Base-by-base conservation (phyloP, 2,797 vertebrate genomes). In the Graptemys geographica region DNA sequence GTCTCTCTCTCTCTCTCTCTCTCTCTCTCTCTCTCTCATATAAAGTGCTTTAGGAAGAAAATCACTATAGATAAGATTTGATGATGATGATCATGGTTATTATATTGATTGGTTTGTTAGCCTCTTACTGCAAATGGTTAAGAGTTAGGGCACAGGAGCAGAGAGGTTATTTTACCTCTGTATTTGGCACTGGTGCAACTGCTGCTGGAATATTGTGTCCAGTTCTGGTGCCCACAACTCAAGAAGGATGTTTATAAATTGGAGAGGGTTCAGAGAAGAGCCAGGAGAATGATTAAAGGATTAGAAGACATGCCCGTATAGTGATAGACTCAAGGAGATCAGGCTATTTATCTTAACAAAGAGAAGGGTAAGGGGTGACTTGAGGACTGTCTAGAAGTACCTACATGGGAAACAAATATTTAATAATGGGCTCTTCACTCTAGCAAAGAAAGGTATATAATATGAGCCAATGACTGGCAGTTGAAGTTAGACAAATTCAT, bases 61-160 rank as follows among this genome's bases (percentile, higher is more conserved):
- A 41, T 56, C 0, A 0, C 27, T 86, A 2, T 31, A 21, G 18
- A 86, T 0, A 57, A 57, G 16, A 1, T 4, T 59, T n/a, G 41
- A 86, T 81, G 52, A 82, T 91, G 74, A 33, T 25, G 13, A 62
- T 62, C 31, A 62, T 62, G 59, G 31, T 62, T 31, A 62, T 62
- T 62, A 33, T 12, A 8, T 62, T 62, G 57, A 18, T n/a, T n/a
- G 33, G 33, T 19, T 65, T n/a, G 7, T n/a, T 65, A 19, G 16
- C 62, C 33, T 65, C 16, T n/a, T n/a, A 65, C 15, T 65, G 16
- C 33, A n/a, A 65, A n/a, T 33, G 33, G 62, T 65, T 16, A 16
- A n/a, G 33, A 65, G 15, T 65, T 9, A 10, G 16, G 33, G 31
- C 16, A 65, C 18, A 65, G 62, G 62, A 65, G 16, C 62, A 62